Conservation (phyloP, 1,140 invertebrate genomes). For the Periplaneta americana region DNA sequence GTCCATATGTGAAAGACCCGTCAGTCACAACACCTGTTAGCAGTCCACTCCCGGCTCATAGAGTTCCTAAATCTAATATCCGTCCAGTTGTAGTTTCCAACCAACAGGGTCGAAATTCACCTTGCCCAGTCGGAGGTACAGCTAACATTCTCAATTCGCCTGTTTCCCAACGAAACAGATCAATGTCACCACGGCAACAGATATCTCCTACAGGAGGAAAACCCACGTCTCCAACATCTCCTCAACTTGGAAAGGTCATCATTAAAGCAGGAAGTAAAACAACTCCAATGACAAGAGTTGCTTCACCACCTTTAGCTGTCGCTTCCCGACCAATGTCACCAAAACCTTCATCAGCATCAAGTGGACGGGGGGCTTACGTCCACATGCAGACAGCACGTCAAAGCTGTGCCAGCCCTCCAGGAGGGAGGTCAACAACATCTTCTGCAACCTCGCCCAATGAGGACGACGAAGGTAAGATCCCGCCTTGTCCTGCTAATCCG, state of each 20-base stretch:
- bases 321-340: constrained; percentile 36
- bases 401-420: background rate
- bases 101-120: background rate
- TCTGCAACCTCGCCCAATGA: background rate
- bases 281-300: constrained; percentile 25
- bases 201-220: background rate
- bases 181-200: background rate
- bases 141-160: background rate
- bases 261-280: constrained; percentile 50
- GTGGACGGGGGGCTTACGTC: constrained; percentile 58
- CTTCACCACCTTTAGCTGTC: constrained; percentile 52
- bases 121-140: background rate
- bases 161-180: background rate
- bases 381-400: constrained; percentile 46
- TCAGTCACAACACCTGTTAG: constrained; percentile 29
- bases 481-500: constrained; percentile 3
- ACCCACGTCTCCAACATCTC: constrained; percentile 24
- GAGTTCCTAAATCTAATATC: constrained; percentile 23
- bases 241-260: constrained; percentile 57
- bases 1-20: constrained; percentile 62
- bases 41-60: constrained; percentile 26
- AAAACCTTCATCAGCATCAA: constrained; percentile 24
- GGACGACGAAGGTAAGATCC: constrained; percentile 18
- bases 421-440: background rate
- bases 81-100: constrained; percentile 22